Conservation (phyloP, 2,888 invertebrate species). For the Tachina fera region DNA sequence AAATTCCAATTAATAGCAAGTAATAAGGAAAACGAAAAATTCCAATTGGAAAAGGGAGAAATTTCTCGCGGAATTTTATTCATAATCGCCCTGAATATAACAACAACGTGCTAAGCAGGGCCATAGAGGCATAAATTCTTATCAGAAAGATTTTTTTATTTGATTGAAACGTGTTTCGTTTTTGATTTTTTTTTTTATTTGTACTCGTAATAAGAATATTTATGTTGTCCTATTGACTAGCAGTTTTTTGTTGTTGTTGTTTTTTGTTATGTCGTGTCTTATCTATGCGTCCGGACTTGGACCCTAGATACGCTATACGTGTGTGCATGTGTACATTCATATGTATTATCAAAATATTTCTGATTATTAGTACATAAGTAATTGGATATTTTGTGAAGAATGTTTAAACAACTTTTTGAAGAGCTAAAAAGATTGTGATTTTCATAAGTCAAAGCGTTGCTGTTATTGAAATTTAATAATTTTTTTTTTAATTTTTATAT, state of each 20-base stretch:
- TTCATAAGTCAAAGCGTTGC: too few species aligned
- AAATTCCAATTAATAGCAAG: too few species aligned
- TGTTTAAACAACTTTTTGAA: too few species aligned
- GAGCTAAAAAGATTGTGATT: too few species aligned
- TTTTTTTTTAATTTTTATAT: too few species aligned
- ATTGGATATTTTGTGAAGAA: neutral
- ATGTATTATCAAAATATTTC: neutral
- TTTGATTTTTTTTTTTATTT: neutral
- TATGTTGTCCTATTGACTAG: neutral
- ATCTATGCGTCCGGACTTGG: constrained; percentile 3
- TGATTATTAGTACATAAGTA: neutral
- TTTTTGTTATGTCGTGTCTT: neutral
- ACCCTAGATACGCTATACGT: neutral
- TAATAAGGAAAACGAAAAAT: too few species aligned
- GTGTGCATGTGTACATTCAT: too few species aligned
- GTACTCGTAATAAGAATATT: neutral
- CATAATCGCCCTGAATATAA: too few species aligned
- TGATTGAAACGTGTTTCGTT: neutral
- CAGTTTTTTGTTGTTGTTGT: neutral
- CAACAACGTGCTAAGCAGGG: neutral
- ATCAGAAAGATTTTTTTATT: neutral
- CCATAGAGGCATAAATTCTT: constrained; percentile 5
- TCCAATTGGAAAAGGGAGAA: too few species aligned
- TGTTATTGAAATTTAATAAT: too few species aligned
- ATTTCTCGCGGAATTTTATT: too few species aligned